phyloP scores from a whole-genome alignment of 1,140 invertebrate species.

The Halictus rubicundus region DNA sequence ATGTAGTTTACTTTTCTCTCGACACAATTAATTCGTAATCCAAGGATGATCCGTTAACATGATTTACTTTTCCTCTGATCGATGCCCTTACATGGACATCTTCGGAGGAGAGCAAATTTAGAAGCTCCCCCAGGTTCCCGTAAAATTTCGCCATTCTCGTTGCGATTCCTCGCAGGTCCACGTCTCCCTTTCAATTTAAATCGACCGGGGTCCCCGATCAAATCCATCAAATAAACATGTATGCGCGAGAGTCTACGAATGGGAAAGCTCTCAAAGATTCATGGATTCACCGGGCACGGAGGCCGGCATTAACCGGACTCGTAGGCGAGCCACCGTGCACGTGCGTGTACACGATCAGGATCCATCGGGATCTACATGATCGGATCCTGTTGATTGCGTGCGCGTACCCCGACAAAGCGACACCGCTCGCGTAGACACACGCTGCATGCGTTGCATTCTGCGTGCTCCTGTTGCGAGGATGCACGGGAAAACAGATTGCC shows the following conservation, averaged over 20 bases:
- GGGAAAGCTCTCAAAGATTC: slow-evolving; percentile 38
- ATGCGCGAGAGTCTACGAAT: slow-evolving; percentile 36
- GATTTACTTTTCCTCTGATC: background rate
- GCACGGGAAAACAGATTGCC: slow-evolving; percentile 35
- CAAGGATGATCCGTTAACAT: background rate
- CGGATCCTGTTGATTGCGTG: slow-evolving; percentile 23
- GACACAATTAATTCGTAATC: no score
- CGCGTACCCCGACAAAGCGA: slow-evolving; percentile 35
- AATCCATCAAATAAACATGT: slow-evolving; percentile 28
- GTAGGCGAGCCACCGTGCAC: slow-evolving; percentile 11
- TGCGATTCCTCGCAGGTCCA: background rate
- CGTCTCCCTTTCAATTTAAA: slow-evolving; percentile 13
- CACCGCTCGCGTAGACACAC: slow-evolving; percentile 15
- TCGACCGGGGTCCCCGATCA: slow-evolving; percentile 27
- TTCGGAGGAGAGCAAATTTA: background rate
- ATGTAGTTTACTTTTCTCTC: no score
- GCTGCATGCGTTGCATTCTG: slow-evolving; percentile 31
- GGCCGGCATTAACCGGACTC: slow-evolving; percentile 26
- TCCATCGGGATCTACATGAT: slow-evolving; percentile 52
- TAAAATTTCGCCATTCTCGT: background rate
- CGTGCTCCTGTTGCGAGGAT: background rate
- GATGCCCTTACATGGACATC: background rate
- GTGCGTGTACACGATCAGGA: slow-evolving; percentile 41
- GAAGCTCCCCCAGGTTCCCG: background rate
- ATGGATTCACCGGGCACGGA: slow-evolving; percentile 41